Base-by-base conservation (phyloP, 2,888 invertebrate species). In the Chydorus sphaericus region DNA sequence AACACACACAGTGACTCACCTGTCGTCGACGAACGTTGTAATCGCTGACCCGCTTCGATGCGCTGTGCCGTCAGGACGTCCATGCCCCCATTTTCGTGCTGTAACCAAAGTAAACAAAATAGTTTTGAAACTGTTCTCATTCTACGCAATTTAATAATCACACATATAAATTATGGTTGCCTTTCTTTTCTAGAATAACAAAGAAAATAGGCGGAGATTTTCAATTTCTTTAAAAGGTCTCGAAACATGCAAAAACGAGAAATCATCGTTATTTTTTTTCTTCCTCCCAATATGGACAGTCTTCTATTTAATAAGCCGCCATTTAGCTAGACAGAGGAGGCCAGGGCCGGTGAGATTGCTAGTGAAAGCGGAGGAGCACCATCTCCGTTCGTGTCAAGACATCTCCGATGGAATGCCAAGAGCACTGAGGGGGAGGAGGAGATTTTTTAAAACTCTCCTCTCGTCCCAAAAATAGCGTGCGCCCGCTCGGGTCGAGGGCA, bases 71-170 rank as follows among this genome's bases (percentile, higher is more conserved):
- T 75, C 63, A 79, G 73, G 67, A 83, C 83, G 54, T 84, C 70
- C 18, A 83, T 83, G 62, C 82, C 75, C 52, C 81, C 68, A 51
- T 82, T 79, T 59, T 75, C 75, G 65, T 85, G 84, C 83, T 84
- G 70, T n/a, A 73, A 66, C 59, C 44, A 58, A 62, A 65, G 57
- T 48, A 16, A 58, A 53, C 37, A 51, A 30, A 55, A 48, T 26
- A 16, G n/a, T n/a, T n/a, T n/a, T n/a, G n/a, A n/a, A n/a, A n/a
- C n/a, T n/a, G n/a, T n/a, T n/a, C n/a, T n/a, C n/a, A n/a, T n/a
- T n/a, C n/a, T n/a, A n/a, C n/a, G n/a, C n/a, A n/a, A n/a, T n/a
- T n/a, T n/a, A n/a, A n/a, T n/a, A n/a, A n/a, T n/a, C n/a, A n/a
- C n/a, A n/a, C n/a, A n/a, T n/a, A n/a, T n/a, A n/a, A n/a, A n/a